Evolutionary conservation across 2,888 invertebrate species (phyloP), one percentile per base, ranked within the genome.

Genomic region (Drosophila demipolita): DNA sequence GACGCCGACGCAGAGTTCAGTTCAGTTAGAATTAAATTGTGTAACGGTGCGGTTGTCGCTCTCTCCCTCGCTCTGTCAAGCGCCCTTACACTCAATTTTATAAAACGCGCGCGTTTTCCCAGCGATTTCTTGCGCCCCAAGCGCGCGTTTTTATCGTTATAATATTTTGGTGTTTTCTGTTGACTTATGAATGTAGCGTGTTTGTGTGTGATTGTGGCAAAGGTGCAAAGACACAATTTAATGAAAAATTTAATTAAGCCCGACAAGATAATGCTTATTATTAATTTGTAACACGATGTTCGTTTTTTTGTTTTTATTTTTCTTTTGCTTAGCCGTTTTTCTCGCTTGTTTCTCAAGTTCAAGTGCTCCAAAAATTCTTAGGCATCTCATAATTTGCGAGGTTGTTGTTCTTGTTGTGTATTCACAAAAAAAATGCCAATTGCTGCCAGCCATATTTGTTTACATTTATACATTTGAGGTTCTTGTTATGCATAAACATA

Each of bases 11-110:
- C 75, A 67, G 75, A 79, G 78, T 80, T 91, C 90, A 79, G 78
- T 80, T 91, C 90, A 92, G 91, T 92, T 90, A 89, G 91, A 90
- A 91, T 91, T 88, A 83, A 89, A 82, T 89, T 90, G 91, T 86
- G 87, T 82, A 83, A 84, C 91, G 76, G 90, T 84, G 80, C 85
- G 91, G 91, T 88, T 79, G 90, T 69, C 53, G 65, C 53, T 60
- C 62, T 66, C 58, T 50, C 53, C 15, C 23, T 49, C 23, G 35
- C 53, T 35, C 53, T 49, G 26, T 26, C 17, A 40, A 50, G 50
- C 67, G 76, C 73, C 66, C 67, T 62, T 55, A 40, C n/a, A 48
- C 29, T 73, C 76, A 69, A 38, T 42, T 50, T 61, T 36, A 42
- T 42, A 64, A 61, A 58, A 38, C 75, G 74, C 82, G 68, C 75